Evolutionary conservation across 1,140 invertebrate species (phyloP), one percentile per base, ranked within the genome.

Genomic region (Delia radicum): DNA sequence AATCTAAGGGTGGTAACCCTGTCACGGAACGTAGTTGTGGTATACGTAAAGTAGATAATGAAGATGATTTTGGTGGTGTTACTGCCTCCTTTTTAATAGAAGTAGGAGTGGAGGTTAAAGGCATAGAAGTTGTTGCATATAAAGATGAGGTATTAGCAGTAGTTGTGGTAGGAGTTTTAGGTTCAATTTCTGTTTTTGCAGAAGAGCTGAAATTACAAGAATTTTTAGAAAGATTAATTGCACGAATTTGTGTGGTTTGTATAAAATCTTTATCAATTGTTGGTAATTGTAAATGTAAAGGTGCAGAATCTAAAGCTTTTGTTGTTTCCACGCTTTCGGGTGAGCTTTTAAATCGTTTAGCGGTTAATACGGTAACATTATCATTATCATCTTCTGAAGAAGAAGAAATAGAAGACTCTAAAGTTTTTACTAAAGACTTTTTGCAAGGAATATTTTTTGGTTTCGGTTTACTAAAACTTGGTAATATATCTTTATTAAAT

Each of bases 1-100:
- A 76, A 15, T 86, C 84, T 42, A 86, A 73, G 5, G 83, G 83
- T 0, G 83, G 83, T 79, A 85, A 74, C 10, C 46, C 5, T 8
- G 78, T 55, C 76, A 79, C 28, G 75, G 76, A 10, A 3, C 73
- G 71, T 31, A 79, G 33, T 48, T 82, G 81, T 15, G 82, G 82
- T 67, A 84, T 82, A 1, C 81, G 79, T 29, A 84, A 72, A 63
- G 80, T 76, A 13, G 80, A 13, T 61, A 79, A 10, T n/a, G 33
- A 13, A 26, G 80, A 80, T 79, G 79, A 81, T 26, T 78, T 37
- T 15, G 63, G 31, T 37, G 62, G 18, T 28, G 28, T 33, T 46
- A 63, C 8, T 24, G 48, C 24, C 31, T 42, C 29, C 31, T 31
- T 48, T 21, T 73, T 73, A 33, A 37, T 31, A 3, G 63, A 48